A percentile compares a stretch with the other conserved stretches of the same genome.
Evolutionary conservation across 2,113 vertebrate genomes (phyloP).

Genomic region (Caranx melampygus): DNA sequence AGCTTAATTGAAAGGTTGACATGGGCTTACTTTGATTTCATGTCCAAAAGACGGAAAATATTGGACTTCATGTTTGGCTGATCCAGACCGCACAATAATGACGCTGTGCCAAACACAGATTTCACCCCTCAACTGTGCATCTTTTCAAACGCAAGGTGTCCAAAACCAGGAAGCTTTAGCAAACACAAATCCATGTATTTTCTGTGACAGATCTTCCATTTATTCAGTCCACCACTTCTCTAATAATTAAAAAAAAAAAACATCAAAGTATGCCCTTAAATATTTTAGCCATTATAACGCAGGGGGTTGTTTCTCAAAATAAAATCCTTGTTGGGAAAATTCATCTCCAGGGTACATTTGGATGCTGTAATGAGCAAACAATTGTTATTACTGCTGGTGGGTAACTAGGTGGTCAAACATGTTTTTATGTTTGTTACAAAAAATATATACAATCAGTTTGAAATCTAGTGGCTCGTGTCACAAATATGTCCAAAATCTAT

Average conservation of each 20-base stretch:
- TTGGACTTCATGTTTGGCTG: constrained; percentile 25
- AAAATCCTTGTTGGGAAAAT: neutral
- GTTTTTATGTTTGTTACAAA: neutral
- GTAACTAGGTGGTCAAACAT: neutral
- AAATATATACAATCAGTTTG: neutral
- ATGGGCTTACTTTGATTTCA: constrained; percentile 12
- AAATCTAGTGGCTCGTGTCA: constrained; percentile 4
- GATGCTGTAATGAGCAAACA: constrained; percentile 7
- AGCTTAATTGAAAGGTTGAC: constrained; percentile 56
- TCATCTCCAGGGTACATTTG: constrained; percentile 2
- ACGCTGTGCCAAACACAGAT: neutral
- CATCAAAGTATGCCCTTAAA: neutral
- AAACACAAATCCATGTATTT: constrained; percentile 5
- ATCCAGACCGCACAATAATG: constrained; percentile 25
- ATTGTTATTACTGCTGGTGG: neutral
- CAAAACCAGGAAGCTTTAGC: constrained; percentile 15
- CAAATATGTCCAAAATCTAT: constrained; percentile 4
- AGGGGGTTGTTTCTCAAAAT: neutral
- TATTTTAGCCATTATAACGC: neutral
- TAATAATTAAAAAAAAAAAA: neutral
- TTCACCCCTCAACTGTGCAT: neutral
- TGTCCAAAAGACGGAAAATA: constrained; percentile 37
- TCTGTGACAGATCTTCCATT: neutral
- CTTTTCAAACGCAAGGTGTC: constrained; percentile 1
- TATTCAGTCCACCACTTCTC: neutral